Evolutionary conservation across 2,797 vertebrate species (phyloP).

Genomic region (Syngnathus acus): DNA sequence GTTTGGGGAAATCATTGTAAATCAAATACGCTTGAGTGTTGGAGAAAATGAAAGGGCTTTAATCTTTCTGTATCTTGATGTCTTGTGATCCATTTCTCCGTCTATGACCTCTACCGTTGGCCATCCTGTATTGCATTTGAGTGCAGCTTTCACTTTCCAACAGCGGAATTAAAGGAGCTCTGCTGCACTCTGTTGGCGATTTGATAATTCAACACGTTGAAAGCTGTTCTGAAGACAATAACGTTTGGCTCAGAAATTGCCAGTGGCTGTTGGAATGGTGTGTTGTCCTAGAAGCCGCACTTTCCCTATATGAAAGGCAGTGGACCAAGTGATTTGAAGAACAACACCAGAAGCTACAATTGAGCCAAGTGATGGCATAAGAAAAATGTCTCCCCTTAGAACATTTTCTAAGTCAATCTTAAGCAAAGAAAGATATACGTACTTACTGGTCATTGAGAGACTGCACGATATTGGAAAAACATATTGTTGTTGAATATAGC

Average conservation of each 20-base stretch:
- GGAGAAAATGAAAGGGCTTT: background rate
- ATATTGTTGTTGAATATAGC: no score
- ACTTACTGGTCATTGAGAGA: no score
- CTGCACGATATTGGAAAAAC: no score
- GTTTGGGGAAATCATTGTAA: background rate
- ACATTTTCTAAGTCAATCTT: no score
- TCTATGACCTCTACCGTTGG: constrained; percentile 33
- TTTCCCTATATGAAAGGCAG: background rate
- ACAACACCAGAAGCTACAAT: no score
- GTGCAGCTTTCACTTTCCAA: fast-evolving
- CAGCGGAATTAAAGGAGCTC: background rate
- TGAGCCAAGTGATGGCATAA: no score
- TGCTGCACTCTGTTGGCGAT: constrained; percentile 34
- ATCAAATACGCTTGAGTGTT: background rate
- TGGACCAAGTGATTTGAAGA: background rate
- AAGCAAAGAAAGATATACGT: no score
- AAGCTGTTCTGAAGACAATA: background rate
- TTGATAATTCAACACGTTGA: background rate
- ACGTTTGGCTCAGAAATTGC: background rate
- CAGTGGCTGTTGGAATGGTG: background rate
- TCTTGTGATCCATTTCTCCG: background rate
- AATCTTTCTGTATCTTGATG: background rate
- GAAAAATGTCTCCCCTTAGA: no score
- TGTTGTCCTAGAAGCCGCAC: background rate
- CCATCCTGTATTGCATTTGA: background rate